A percentile compares a stretch with the other conserved stretches of the same genome.
Evolutionary conservation across 2,888 invertebrate species (phyloP).

Genomic region (Alviniconcha strummeri): DNA sequence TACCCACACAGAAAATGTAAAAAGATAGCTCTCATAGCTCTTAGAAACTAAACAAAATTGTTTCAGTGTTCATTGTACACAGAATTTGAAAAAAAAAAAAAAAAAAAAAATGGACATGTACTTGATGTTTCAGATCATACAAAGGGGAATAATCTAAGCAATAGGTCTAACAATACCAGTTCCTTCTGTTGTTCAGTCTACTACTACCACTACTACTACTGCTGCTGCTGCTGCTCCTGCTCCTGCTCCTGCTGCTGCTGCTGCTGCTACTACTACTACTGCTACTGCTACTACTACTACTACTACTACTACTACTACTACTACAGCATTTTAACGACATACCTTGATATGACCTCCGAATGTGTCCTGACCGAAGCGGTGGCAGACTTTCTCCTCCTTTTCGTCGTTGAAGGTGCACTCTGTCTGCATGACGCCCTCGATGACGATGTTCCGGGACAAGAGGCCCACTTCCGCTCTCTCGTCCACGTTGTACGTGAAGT

Average conservation of each 20-base stretch:
- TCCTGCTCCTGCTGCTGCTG: too few species aligned
- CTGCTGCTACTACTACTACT: not conserved
- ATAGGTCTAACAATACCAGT: not conserved
- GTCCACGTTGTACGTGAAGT: conserved; percentile 36
- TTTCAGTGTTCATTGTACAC: too few species aligned
- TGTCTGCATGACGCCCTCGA: conserved; percentile 46
- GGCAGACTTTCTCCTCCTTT: conserved; percentile 23
- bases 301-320: not conserved
- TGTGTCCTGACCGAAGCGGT: conserved; percentile 24
- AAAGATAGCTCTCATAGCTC: too few species aligned
- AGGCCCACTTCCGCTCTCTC: conserved; percentile 49
- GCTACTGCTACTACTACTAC: not conserved
- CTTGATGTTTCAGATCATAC: too few species aligned
- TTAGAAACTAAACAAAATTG: too few species aligned
- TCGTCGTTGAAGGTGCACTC: conserved; percentile 38
- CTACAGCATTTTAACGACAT: not conserved
- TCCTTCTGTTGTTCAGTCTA: not conserved
- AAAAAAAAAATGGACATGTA: too few species aligned
- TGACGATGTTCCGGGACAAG: conserved; percentile 43
- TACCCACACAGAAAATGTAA: too few species aligned
- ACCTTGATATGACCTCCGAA: conserved; percentile 38
- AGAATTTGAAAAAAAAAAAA: too few species aligned
- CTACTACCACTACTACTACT: not conserved
- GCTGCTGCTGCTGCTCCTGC: not conserved
- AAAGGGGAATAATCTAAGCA: not conserved